Conservation (phyloP, 2,888 invertebrate genomes). For the Nephrotoma flavescens region DNA sequence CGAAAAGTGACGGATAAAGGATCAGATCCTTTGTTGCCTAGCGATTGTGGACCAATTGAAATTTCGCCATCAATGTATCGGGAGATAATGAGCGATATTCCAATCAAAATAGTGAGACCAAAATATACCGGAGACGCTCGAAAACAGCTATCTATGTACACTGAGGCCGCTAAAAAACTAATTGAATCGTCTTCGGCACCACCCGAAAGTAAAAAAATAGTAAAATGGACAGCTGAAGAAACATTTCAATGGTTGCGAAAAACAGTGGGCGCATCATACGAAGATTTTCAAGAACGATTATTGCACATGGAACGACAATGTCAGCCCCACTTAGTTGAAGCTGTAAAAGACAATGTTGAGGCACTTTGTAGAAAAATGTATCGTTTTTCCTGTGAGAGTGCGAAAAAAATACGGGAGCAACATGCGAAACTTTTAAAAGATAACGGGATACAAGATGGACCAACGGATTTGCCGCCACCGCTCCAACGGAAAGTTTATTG, state of each 20-base stretch:
- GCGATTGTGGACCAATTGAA: constrained; percentile 72
- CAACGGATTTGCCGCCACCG: constrained; percentile 49
- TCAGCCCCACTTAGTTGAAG: constrained; percentile 89
- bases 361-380: constrained; percentile 91
- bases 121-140: constrained; percentile 92
- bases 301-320: constrained; percentile 88
- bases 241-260: constrained; percentile 91
- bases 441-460: constrained; percentile 59
- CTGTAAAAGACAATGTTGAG: constrained; percentile 88
- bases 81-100: constrained; percentile 97
- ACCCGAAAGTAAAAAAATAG: constrained; percentile 87
- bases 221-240: constrained; percentile 97
- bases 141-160: constrained; percentile 84
- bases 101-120: constrained; percentile 87
- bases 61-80: constrained; percentile 90
- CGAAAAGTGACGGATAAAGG: constrained; percentile 83
- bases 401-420: constrained; percentile 77
- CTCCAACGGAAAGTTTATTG: constrained; percentile 84
- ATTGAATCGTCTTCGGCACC: constrained; percentile 88
- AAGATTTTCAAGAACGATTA: constrained; percentile 77
- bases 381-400: constrained; percentile 80
- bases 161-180: constrained; percentile 93
- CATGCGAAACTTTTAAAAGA: constrained; percentile 76
- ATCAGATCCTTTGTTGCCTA: constrained; percentile 79
- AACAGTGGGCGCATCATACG: constrained; percentile 86